Evolutionary conservation across 1,140 invertebrate species (phyloP), one percentile per base, ranked within the genome.

Genomic region (Pogonomyrmex californicus): DNA sequence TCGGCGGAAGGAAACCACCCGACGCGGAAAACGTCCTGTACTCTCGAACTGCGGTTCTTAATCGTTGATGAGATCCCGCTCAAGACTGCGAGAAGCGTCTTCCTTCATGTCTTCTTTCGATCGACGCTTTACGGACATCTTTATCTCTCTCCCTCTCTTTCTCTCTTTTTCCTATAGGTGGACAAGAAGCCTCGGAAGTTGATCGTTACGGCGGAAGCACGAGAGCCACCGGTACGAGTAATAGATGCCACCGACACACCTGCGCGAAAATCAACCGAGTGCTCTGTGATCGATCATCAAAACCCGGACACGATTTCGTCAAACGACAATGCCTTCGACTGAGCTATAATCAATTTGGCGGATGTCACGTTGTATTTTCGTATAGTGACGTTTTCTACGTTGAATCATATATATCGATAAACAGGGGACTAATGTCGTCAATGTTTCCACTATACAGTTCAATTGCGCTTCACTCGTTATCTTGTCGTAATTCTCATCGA

Each of bases 41-140:
- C 14, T 44, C 58, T 82, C 65, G 10, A 63, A 23, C 23, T 36
- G 62, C 12, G 77, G 71, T 91, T 88, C 73, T 88, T 91, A 91
- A 91, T 88, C 89, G 83, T 88, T 87, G 87, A 91, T 87, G 87
- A 88, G 75, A 85, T 85, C 78, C 68, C 58, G 33, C 82, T 56
- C 56, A 49, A 49, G 44, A 63, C 63, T 49, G n/a, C 36, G 44
- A 56, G 51, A 44, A 51, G 9, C 33, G 12, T 10, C 49, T 68
- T 30, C 33, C 47, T 30, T 36, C 36, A 1, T n/a, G 54, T 60
- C 12, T 41, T 56, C 23, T 71, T 33, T 65, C 63, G 14, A 5
- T 10, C 65, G 38, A 0, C 38, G 60, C 30, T 86, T 77, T 56
- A 81, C 47, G 9, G 2, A 56, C 41, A 6, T n/a, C n/a, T 30